Evolutionary conservation across 2,113 vertebrate genomes (phyloP).

Genomic region (Rana temporaria): DNA sequence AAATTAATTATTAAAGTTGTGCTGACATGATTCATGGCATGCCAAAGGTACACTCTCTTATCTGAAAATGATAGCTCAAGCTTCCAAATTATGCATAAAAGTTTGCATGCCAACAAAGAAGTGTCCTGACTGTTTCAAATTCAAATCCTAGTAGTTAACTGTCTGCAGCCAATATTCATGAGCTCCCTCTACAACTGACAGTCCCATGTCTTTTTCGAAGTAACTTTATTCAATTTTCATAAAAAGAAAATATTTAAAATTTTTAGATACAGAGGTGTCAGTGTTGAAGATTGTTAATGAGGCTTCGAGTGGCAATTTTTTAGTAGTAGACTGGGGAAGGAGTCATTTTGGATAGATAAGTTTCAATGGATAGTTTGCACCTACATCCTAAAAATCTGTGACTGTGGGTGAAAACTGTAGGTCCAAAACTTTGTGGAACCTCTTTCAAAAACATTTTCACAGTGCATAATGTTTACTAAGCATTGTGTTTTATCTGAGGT

Average conservation of each 20-base stretch:
- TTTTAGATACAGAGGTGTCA: no score
- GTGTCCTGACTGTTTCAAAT: background rate
- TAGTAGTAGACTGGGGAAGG: no score
- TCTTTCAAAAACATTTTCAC: no score
- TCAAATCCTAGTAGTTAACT: background rate
- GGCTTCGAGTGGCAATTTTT: no score
- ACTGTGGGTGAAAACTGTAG: no score
- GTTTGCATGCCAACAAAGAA: background rate
- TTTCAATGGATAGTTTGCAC: no score
- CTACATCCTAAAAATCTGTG: no score
- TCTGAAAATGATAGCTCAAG: background rate
- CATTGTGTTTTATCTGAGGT: no score
- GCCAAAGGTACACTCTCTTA: conserved; percentile 4
- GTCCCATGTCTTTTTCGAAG: background rate
- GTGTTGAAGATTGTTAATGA: no score
- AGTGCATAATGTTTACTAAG: no score
- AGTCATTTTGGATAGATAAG: no score
- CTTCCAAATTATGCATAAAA: conserved; percentile 1
- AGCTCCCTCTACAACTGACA: background rate
- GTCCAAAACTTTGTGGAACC: no score
- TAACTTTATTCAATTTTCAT: background rate
- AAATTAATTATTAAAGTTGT: background rate
- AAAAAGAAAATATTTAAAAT: background rate
- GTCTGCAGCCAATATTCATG: background rate
- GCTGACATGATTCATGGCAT: background rate